Evolutionary conservation across 1,140 invertebrate species (phyloP), one percentile per base, ranked within the genome.

Genomic region (Zaprionus davidi): DNA sequence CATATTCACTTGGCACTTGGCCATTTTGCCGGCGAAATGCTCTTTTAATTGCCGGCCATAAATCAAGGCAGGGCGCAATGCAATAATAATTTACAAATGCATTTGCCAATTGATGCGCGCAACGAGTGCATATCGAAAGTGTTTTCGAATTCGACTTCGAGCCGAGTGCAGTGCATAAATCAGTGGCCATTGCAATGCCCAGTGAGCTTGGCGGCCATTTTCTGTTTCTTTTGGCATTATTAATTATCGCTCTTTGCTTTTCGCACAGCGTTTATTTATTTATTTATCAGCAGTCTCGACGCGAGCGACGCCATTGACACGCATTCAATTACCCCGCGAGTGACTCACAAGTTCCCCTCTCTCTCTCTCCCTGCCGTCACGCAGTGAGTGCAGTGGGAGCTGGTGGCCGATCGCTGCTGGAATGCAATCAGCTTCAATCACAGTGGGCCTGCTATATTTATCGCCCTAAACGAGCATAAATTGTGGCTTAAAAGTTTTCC

Each of bases 391-490:
- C 5, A 34, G 7, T 24, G n/a, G 64, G 38, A 12, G 57, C 36
- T 67, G 62, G 34, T 53, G 58, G 60, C 65, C 24, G 56, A 60
- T 79, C 71, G 58, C 57, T 73, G 62, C 53, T 81, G 84, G 85
- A 88, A 88, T 90, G 85, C 81, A 88, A 90, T 85, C 84, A 82
- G 72, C 78, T 85, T 90, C 79, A 90, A 90, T 90, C 85, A 90
- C 67, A 71, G 65, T 65, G 79, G 69, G 65, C 63, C 78, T 87
- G 84, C 67, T 90, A 90, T 90, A 90, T 90, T 90, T 90, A 90
- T 90, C 82, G 82, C 81, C 79, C 81, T 90, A 90, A 90, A 90
- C 79, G 85, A 90, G 72, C 85, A 90, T 90, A 90, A 90, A 90
- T 90, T 90, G 81, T 90, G 78, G 76, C 85, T 85, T 88, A 82